Base-by-base conservation (phyloP, 2,888 invertebrate species). In the Tortrix viridana region DNA sequence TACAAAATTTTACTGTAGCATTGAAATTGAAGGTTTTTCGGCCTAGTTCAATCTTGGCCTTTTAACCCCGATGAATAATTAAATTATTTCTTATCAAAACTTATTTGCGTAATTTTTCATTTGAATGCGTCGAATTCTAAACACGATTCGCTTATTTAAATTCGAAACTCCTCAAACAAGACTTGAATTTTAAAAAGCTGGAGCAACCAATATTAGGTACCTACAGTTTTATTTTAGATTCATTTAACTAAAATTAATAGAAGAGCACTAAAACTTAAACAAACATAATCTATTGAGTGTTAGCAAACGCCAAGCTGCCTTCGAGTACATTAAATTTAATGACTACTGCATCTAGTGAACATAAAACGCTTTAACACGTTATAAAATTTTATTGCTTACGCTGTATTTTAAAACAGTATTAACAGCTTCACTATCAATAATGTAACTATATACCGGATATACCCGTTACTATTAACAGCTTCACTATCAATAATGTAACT, bases 121-220 rank as follows among this genome's bases (percentile, higher is more conserved):
- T 62, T 66, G 67, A 68, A 70, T 68, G 59, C 57, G 50, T 65
- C 69, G 67, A 67, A 73, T 77, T 76, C 74, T 71, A 71, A 74
- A 61, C 74, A 72, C 69, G 70, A 60, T 54, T 43, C 55, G 62
- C 61, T 32, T 44, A 65, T 69, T 56, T 26, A 19, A 64, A 66
- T 67, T 66, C 41, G 54, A 19, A 58, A 37, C 20, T 1, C 4
- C 5, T 44, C 43, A 26, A 32, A 50, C 43, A 4, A 14, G 4
- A 26, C 32, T 32, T 16, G 20, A 26, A 43, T 59, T 19, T 59
- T 32, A 48, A 57, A 38, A 2, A 22, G 37, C 5, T 23, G 4
- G 7, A 23, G 22, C 48, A 6, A 32, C 16, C 5, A 41, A 16
- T n/a, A n/a, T n/a, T n/a, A n/a, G n/a, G n/a, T n/a, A n/a, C n/a